Percentiles rank a stretch among this genome's conserved stretches.
Evolutionary conservation across 2,113 vertebrate species (phyloP).

Genomic region (Coreoperca whiteheadi): DNA sequence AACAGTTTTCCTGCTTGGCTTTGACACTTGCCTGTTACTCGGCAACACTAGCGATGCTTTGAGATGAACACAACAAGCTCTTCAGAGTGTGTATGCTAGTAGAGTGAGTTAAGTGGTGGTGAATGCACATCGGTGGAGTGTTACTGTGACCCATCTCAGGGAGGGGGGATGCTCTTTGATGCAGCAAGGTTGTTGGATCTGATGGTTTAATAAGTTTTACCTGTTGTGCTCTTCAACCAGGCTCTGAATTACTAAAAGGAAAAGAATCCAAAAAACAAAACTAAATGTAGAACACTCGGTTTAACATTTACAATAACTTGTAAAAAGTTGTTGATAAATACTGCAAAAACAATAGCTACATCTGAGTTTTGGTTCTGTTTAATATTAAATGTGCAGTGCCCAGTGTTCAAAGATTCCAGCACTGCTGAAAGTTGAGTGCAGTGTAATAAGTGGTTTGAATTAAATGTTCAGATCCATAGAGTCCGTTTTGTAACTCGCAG

Average conservation of each 20-base stretch:
- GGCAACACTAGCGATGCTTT: constrained; percentile 53
- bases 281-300: not conserved
- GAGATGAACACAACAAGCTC: constrained; percentile 46
- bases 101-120: constrained; percentile 36
- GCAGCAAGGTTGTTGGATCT: not conserved
- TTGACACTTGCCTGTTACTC: constrained; percentile 67
- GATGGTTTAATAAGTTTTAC: constrained; percentile 9
- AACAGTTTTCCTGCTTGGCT: constrained; percentile 57
- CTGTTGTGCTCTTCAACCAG: constrained; percentile 5
- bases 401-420: not conserved
- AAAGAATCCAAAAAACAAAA: not conserved
- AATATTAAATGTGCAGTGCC: not conserved
- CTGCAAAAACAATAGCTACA: not conserved
- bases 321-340: not conserved
- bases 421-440: not conserved
- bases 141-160: constrained; percentile 26
- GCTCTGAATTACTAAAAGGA: not conserved
- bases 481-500: not conserved
- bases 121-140: constrained; percentile 8
- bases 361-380: not conserved
- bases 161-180: not conserved
- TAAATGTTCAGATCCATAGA: not conserved
- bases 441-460: not conserved
- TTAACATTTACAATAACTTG: not conserved
- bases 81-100: constrained; percentile 29